Percentiles rank a stretch among this genome's conserved stretches.
These are phyloP conservation scores for Volucella inanis DNA, from an alignment of 2,888 invertebrate species.

Conservation along the genomic window DNA sequence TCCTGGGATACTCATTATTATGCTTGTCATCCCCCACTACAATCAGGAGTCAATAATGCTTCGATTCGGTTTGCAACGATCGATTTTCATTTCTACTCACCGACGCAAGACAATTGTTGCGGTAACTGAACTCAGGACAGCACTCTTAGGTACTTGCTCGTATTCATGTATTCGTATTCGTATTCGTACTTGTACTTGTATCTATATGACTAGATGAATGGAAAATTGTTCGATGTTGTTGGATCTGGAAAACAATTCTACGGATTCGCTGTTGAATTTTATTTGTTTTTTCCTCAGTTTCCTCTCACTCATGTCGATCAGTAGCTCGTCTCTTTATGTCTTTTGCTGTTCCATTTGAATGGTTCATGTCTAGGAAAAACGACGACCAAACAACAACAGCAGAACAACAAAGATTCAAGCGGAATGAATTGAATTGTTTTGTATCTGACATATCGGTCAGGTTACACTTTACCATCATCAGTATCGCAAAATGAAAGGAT, in stretches of 20 bases:
- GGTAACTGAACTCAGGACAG: conserved; percentile 62
- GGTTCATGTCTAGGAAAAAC: conserved; percentile 42
- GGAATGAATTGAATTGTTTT: conserved; percentile 44
- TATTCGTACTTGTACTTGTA: conserved; percentile 28
- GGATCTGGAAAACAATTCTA: conserved; percentile 44
- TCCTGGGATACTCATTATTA: conserved; percentile 60
- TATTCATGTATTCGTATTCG: conserved; percentile 2
- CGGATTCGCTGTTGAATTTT: conserved; percentile 25
- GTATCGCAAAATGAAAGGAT: no score
- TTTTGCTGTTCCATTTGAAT: conserved; percentile 67
- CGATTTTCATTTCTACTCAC: conserved; percentile 52
- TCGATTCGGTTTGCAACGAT: conserved; percentile 39
- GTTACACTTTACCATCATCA: no score
- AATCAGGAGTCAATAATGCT: conserved; percentile 35
- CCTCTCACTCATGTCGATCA: conserved; percentile 60
- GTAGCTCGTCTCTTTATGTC: conserved; percentile 61
- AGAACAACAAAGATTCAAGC: conserved; percentile 23
- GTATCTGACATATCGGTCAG: not conserved
- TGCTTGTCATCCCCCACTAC: conserved; percentile 52
- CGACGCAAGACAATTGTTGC: conserved; percentile 32
- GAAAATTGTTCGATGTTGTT: conserved; percentile 51
- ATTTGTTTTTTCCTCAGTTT: conserved; percentile 12
- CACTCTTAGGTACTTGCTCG: not conserved
- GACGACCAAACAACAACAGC: conserved; percentile 36
- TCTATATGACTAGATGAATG: conserved; percentile 52